phyloP scores from a whole-genome alignment of 2,797 vertebrate genomes.

The Capromys pilorides region DNA sequence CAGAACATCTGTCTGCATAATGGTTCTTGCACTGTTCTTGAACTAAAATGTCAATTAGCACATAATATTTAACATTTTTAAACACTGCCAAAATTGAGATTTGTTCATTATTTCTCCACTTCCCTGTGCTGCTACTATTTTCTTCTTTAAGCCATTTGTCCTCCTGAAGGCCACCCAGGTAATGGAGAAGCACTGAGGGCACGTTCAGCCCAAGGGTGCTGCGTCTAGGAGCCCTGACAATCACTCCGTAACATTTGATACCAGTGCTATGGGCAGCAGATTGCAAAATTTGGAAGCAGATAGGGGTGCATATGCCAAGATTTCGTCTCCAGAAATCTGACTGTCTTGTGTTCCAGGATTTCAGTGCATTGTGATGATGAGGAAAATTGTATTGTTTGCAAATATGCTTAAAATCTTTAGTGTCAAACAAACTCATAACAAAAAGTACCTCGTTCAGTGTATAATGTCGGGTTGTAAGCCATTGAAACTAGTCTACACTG shows the following conservation, averaged over 20 bases:
- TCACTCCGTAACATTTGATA: slow-evolving; percentile 2
- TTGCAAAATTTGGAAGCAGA: background rate
- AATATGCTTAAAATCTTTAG: background rate
- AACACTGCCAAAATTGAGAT: slow-evolving; percentile 53
- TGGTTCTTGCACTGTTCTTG: slow-evolving; percentile 70
- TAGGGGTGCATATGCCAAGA: background rate
- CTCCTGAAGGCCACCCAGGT: slow-evolving; percentile 46
- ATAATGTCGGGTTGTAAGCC: background rate
- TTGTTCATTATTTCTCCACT: slow-evolving; percentile 38
- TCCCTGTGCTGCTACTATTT: slow-evolving; percentile 30
- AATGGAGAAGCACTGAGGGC: background rate
- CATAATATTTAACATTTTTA: slow-evolving; percentile 62
- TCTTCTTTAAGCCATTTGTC: background rate
- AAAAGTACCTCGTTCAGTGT: background rate
- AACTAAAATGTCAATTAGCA: slow-evolving; percentile 77
- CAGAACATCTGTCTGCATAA: slow-evolving; percentile 73
- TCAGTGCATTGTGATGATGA: background rate
- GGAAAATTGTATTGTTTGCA: background rate
- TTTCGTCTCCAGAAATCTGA: background rate
- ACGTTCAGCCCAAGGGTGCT: background rate
- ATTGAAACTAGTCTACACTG: background rate
- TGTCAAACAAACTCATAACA: background rate
- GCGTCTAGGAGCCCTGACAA: slow-evolving; percentile 35
- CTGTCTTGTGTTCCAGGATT: background rate
- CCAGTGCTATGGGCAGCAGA: slow-evolving; percentile 6